A percentile compares a stretch with the other conserved stretches of the same genome.
phyloP scores from a whole-genome alignment of 2,797 vertebrate genomes.

The Pogonophryne albipinna region DNA sequence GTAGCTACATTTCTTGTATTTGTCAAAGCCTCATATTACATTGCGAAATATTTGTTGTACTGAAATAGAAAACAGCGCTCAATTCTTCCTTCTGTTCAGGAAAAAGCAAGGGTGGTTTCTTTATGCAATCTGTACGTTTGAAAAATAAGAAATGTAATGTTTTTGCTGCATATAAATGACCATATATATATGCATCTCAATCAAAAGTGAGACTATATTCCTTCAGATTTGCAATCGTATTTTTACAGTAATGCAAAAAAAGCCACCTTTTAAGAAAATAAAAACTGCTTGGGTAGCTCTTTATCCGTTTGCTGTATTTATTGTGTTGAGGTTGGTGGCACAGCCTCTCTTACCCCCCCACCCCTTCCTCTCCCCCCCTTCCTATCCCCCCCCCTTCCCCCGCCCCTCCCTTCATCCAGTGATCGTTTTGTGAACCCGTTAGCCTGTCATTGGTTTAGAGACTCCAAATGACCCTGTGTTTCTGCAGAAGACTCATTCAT shows the following conservation, averaged over 20 bases:
- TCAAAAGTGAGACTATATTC: neutral
- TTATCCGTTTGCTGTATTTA: constrained; percentile 65
- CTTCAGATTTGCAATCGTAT: constrained; percentile 15
- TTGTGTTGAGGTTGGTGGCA: constrained; percentile 56
- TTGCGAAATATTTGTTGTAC: neutral
- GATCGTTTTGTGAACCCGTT: constrained; percentile 83
- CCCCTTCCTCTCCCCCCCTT: constrained; percentile 7
- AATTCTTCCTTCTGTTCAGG: neutral
- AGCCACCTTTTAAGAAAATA: constrained; percentile 47
- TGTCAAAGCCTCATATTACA: constrained; percentile 38
- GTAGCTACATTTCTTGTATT: constrained; percentile 47
- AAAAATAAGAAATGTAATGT: constrained; percentile 18
- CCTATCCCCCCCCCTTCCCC: too few species aligned
- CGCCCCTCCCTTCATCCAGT: constrained; percentile 65
- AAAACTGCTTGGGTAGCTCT: constrained; percentile 43
- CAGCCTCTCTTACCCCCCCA: constrained; percentile 18
- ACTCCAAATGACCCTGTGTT: constrained; percentile 84
- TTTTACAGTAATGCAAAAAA: constrained; percentile 12
- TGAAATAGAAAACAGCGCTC: constrained; percentile 8
- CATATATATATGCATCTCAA: neutral
- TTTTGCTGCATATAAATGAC: neutral
- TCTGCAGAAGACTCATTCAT: constrained; percentile 80
- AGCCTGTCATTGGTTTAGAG: constrained; percentile 83
- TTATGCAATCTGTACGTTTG: neutral
- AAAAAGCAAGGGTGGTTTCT: neutral